Evolutionary conservation across 2,888 invertebrate species (phyloP).

Genomic region (Drosophila demipolita): DNA sequence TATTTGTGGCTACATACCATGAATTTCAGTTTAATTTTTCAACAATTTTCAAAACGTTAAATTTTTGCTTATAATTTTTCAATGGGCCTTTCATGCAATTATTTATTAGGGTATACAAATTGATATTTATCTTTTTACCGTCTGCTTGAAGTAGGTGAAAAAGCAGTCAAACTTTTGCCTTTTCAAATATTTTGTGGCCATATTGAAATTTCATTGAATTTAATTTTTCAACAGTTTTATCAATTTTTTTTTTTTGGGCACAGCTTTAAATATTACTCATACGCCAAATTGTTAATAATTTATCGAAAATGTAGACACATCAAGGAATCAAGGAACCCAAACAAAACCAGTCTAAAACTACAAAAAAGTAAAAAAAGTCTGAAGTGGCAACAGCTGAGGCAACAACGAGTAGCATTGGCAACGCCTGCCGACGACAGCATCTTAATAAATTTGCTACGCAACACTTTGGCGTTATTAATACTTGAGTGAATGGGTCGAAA

Average conservation of each 20-base stretch:
- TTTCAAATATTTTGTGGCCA: slow-evolving; percentile 4
- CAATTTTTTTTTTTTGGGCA: background rate
- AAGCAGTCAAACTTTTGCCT: background rate
- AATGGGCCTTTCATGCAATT: background rate
- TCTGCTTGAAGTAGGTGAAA: background rate
- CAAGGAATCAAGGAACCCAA: slow-evolving; percentile 27
- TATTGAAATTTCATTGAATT: slow-evolving; percentile 9
- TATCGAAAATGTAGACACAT: slow-evolving; percentile 56
- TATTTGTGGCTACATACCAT: slow-evolving; percentile 10
- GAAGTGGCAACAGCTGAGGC: slow-evolving; percentile 72
- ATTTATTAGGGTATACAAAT: background rate
- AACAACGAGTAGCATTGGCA: slow-evolving; percentile 39
- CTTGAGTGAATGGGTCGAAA: slow-evolving; percentile 67
- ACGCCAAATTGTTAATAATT: slow-evolving; percentile 59
- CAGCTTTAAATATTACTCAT: slow-evolving; percentile 50
- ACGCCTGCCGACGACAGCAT: slow-evolving; percentile 65
- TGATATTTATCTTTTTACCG: background rate
- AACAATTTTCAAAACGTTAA: background rate
- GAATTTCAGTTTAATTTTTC: slow-evolving; percentile 1
- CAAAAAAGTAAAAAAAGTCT: slow-evolving; percentile 14
- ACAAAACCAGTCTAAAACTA: slow-evolving; percentile 8
- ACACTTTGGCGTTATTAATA: slow-evolving; percentile 81
- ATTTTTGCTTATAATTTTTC: too few relatives aligned
- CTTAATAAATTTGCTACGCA: slow-evolving; percentile 77
- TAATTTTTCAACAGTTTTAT: background rate